A percentile compares a stretch with the other conserved stretches of the same genome.
Conservation (phyloP, 2,888 invertebrate genomes). For the Leptinotarsa rubiginosa region DNA sequence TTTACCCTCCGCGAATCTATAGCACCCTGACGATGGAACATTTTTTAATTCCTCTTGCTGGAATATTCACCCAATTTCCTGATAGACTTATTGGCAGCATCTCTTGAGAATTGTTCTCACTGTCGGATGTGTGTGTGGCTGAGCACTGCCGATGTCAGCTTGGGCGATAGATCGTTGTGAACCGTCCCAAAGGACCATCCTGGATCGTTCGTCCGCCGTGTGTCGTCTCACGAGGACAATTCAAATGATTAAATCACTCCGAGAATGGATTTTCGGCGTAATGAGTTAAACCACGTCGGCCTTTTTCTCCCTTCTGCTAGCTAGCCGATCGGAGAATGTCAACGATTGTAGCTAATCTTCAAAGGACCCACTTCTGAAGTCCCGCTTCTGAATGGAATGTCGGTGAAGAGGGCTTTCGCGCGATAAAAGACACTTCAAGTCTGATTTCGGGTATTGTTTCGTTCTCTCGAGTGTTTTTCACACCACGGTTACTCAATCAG, state of each 20-base stretch:
- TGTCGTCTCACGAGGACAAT: slow-evolving; percentile 51
- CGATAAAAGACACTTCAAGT: slow-evolving; percentile 8
- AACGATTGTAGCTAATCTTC: slow-evolving; percentile 6
- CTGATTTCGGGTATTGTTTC: slow-evolving; percentile 9
- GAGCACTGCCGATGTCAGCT: slow-evolving; percentile 12
- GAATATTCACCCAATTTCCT: slow-evolving; percentile 15
- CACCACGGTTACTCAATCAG: neutral
- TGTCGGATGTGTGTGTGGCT: slow-evolving; percentile 8
- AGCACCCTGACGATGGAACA: neutral
- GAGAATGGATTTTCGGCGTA: slow-evolving; percentile 43
- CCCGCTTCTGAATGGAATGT: slow-evolving; percentile 13
- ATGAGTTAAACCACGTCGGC: slow-evolving; percentile 45
- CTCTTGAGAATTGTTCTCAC: slow-evolving; percentile 12
- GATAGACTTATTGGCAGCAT: slow-evolving; percentile 13
- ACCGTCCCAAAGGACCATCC: slow-evolving; percentile 40
- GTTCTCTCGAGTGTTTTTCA: neutral
- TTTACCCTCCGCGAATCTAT: too few relatives aligned
- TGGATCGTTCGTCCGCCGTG: slow-evolving; percentile 37
- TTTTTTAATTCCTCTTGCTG: slow-evolving; percentile 8
- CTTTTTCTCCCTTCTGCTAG: slow-evolving; percentile 19
- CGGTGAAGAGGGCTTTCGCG: neutral
- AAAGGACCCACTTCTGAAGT: neutral
- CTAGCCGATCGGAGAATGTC: slow-evolving; percentile 5
- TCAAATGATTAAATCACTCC: slow-evolving; percentile 52
- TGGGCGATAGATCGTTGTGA: slow-evolving; percentile 14